A percentile compares a stretch with the other conserved stretches of the same genome.
phyloP scores from a whole-genome alignment of 35 echinoderm and acorn worm genomes.

The Anneissia japonica region DNA sequence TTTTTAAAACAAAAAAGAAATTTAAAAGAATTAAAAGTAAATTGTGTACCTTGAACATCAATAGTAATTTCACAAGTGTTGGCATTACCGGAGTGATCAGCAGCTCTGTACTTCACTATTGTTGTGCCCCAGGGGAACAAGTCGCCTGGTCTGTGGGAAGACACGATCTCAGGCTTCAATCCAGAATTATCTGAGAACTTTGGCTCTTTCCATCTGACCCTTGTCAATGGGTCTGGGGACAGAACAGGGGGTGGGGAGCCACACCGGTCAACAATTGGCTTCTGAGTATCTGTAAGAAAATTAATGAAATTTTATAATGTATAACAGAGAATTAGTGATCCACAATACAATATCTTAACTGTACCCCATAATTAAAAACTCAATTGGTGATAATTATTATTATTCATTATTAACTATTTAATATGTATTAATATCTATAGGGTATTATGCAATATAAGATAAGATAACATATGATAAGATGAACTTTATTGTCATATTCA shows the following conservation, averaged over 20 bases:
- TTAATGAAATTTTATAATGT: no score
- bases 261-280: constrained; percentile 50
- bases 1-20: no score
- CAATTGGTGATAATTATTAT: no score
- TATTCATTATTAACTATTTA: no score
- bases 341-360: no score
- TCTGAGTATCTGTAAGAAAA: constrained; percentile 44
- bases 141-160: constrained; percentile 42
- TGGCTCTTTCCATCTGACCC: constrained; percentile 62
- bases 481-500: no score
- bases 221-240: constrained; percentile 7
- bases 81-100: constrained; percentile 64
- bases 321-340: no score
- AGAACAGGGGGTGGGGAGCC: constrained; percentile 43
- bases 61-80: constrained; percentile 52
- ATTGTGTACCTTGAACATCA: constrained; percentile 62
- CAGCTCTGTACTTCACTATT: constrained; percentile 65
- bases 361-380: no score
- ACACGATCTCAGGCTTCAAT: constrained; percentile 10
- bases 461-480: no score
- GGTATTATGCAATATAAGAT: no score
- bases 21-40: no score
- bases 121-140: constrained; percentile 57
- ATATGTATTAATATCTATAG: no score
- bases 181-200: constrained; percentile 87